Percentiles rank a stretch among this genome's conserved stretches.
phyloP scores from a whole-genome alignment of 2,113 vertebrate species.

The Dasyurus viverrinus region DNA sequence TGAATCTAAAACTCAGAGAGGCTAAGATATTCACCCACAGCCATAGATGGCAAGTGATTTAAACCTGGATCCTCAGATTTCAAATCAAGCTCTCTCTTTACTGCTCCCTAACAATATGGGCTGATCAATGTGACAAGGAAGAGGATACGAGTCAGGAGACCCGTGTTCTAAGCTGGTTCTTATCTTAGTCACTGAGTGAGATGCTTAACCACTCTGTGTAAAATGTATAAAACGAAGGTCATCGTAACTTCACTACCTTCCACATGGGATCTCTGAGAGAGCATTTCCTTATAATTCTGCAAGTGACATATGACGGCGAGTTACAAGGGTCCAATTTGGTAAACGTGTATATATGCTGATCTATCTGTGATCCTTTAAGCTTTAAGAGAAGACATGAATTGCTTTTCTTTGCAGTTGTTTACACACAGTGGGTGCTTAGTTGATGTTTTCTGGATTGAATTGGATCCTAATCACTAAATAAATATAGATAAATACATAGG shows the following conservation, averaged over 20 bases:
- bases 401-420: not conserved
- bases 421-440: not conserved
- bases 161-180: not conserved
- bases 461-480: not conserved
- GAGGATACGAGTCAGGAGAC: not conserved
- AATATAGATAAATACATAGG: not conserved
- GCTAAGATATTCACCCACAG: not conserved
- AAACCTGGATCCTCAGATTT: not conserved
- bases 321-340: not conserved
- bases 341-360: not conserved
- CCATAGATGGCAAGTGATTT: not conserved
- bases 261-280: not conserved
- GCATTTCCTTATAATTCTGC: not conserved
- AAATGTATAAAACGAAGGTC: not conserved
- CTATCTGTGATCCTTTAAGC: not conserved
- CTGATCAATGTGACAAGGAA: not conserved
- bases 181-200: not conserved
- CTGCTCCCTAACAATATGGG: not conserved
- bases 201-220: not conserved
- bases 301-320: not conserved
- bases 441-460: not conserved
- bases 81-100: not conserved
- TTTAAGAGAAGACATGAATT: not conserved
- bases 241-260: not conserved
- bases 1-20: not conserved